Conservation (phyloP, 2,888 invertebrate genomes). For the Oscheius onirici region DNA sequence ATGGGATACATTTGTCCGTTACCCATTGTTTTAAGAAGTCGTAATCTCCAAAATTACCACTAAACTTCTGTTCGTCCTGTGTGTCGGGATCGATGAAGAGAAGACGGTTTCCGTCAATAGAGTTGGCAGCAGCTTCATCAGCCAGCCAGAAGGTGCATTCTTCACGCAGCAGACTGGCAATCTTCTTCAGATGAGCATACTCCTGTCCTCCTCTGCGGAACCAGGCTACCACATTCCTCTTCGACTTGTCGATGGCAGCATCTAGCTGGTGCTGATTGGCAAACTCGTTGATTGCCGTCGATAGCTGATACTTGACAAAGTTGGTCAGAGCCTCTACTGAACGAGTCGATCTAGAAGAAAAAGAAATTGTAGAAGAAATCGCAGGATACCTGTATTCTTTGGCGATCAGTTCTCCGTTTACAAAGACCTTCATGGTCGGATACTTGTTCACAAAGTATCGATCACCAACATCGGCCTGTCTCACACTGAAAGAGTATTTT, state of each 20-base stretch:
- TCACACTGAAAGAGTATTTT: neutral
- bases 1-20: conserved; percentile 90
- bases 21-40: conserved; percentile 88
- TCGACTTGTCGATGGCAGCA: conserved; percentile 57
- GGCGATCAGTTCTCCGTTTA: conserved; percentile 74
- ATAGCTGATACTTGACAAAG: conserved; percentile 88
- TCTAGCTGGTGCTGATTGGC: conserved; percentile 70
- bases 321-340: conserved; percentile 89
- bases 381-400: conserved; percentile 72
- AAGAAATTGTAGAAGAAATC: neutral
- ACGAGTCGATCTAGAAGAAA: conserved; percentile 74
- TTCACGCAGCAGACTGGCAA: conserved; percentile 85
- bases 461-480: conserved; percentile 80
- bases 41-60: conserved; percentile 71
- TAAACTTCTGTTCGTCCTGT: conserved; percentile 65
- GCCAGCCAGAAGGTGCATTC: conserved; percentile 94
- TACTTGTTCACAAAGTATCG: conserved; percentile 97
- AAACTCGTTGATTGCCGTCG: conserved; percentile 86
- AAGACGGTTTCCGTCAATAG: conserved; percentile 55
- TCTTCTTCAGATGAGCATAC: conserved; percentile 62
- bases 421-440: conserved; percentile 91
- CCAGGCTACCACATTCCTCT: conserved; percentile 67
- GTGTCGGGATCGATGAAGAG: conserved; percentile 64
- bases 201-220: conserved; percentile 57
- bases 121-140: conserved; percentile 78